Conservation (phyloP, 2,113 vertebrate species). For the Madoqua kirkii region DNA sequence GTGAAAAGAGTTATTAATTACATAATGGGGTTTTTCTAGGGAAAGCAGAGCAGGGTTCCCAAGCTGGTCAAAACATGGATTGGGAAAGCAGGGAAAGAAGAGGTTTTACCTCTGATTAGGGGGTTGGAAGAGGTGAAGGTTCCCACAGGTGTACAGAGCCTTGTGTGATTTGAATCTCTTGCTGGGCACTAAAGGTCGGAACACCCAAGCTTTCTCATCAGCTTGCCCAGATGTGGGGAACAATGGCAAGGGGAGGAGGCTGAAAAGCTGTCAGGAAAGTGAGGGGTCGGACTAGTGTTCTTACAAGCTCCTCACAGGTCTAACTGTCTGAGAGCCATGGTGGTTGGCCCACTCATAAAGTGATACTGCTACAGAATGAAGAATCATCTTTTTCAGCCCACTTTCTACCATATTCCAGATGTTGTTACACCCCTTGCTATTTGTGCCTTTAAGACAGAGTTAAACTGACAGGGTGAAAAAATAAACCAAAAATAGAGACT, state of each 20-base stretch:
- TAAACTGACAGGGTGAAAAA: background rate
- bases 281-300: background rate
- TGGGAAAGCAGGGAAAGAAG: background rate
- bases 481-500: background rate
- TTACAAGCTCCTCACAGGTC: background rate
- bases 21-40: background rate
- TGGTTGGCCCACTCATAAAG: background rate
- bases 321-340: background rate
- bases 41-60: background rate
- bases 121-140: background rate
- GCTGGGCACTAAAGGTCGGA: background rate
- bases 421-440: background rate
- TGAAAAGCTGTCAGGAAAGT: background rate
- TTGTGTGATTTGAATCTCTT: background rate
- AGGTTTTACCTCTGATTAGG: background rate
- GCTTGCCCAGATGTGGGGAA: background rate
- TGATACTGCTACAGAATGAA: background rate
- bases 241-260: background rate
- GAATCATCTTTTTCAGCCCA: background rate
- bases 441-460: constrained; percentile 4
- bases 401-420: constrained; percentile 34
- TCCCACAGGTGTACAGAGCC: background rate
- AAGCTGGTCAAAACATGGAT: background rate
- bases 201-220: background rate
- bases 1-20: background rate